Evolutionary conservation across 2,113 vertebrate genomes (phyloP).

Genomic region (Varanus komodoensis): DNA sequence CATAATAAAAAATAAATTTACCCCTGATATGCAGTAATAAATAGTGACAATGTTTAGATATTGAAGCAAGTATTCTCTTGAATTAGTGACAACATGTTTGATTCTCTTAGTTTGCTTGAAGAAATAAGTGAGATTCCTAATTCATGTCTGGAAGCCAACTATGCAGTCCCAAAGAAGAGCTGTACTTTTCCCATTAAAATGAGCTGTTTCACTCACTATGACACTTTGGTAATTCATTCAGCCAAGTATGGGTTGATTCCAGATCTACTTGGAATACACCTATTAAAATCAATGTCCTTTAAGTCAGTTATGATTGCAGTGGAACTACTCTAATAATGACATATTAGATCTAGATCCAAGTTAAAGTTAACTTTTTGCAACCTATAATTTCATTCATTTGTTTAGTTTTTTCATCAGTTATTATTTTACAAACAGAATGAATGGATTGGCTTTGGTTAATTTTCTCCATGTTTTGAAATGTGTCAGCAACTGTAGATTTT

Average conservation of each 20-base stretch:
- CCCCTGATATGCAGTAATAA: background rate
- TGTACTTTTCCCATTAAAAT: no score
- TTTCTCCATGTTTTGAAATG: background rate
- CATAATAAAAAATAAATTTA: background rate
- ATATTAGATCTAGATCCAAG: background rate
- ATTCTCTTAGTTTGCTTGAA: no score
- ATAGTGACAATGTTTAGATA: background rate
- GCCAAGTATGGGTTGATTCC: no score
- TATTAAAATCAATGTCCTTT: no score
- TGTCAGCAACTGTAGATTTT: background rate
- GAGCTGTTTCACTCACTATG: no score
- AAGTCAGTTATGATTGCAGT: background rate
- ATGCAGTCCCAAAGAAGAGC: no score
- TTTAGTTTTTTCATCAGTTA: background rate
- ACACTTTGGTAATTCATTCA: no score
- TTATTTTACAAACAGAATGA: background rate
- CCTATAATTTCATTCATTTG: background rate
- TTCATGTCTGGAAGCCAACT: no score
- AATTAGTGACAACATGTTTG: no score
- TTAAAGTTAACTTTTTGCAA: background rate
- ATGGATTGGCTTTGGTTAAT: background rate
- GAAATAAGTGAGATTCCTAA: no score
- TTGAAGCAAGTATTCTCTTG: background rate
- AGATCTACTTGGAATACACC: no score
- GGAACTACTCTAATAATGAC: background rate